Evolutionary conservation across 2,797 vertebrate genomes (phyloP), one percentile per base, ranked within the genome.

Genomic region (Saxicola maurus): DNA sequence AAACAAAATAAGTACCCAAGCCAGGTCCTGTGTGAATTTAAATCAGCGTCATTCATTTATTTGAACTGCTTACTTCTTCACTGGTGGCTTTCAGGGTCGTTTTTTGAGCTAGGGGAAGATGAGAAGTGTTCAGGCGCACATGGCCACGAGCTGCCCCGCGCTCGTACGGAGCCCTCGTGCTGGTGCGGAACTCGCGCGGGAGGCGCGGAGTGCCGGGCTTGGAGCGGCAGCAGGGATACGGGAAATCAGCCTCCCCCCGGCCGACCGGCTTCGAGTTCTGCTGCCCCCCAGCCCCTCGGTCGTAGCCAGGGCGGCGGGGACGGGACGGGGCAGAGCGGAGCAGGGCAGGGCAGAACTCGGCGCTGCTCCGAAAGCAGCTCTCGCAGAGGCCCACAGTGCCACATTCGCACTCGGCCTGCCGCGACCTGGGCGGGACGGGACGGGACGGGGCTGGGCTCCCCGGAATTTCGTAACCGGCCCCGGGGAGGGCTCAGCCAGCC

Each of bases 211-310:
- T 2, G 61, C n/a, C 8, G 55, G 55, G 55, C 55, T 68, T 3
- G 85, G 61, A 43, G 85, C 42, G 37, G 35, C 60, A 4, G 2
- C 35, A 0, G 35, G 35, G 8, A 15, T 2, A 2, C 7, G 23
- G 38, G 8, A 9, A 10, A 11, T 1, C 1, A 4, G 3, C 25
- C 4, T 11, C 11, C 8, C 6, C 10, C 9, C 1, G 5, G 20
- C 28, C 11, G 45, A 40, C 15, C 25, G 20, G 1, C 23, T 24
- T 2, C 23, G 18, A 17, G 17, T 3, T 25, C 75, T 18, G 33
- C 46, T 30, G 40, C 42, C 51, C 35, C 3, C 10, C 56, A 19
- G 45, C 30, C 35, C 40, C 31, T 8, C 48, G 1, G 78, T 7
- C 21, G 38, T 12, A 14, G 15, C 61, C 51, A 3, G 56, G 38